These are phyloP conservation scores for Lydus trimaculatus DNA, from an alignment of 2,888 invertebrate species.

Conservation along the genomic window DNA sequence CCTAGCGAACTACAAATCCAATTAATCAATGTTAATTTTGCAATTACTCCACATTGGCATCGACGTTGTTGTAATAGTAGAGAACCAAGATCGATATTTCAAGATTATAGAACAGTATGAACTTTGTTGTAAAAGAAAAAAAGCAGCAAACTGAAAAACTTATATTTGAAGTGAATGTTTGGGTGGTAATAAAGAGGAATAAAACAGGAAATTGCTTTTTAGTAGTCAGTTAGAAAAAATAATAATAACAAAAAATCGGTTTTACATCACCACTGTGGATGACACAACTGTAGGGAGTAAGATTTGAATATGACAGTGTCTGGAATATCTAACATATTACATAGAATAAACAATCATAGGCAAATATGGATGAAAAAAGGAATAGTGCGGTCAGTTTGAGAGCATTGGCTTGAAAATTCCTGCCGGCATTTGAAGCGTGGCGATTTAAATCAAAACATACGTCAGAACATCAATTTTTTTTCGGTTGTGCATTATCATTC, in stretches of 20 bases:
- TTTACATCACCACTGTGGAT: background rate
- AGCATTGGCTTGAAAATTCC: slow-evolving; percentile 11
- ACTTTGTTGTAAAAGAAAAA: slow-evolving; percentile 6
- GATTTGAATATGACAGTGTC: background rate
- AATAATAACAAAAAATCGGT: background rate
- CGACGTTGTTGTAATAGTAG: background rate
- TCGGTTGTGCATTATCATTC: background rate
- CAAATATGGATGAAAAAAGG: background rate
- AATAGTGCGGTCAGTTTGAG: background rate
- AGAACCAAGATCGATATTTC: background rate
- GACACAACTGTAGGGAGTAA: background rate
- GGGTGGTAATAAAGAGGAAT: background rate
- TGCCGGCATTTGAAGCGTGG: slow-evolving; percentile 14
- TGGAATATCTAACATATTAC: background rate
- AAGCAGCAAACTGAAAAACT: slow-evolving; percentile 10
- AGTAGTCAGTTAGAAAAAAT: background rate
- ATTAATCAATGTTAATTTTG: slow-evolving; percentile 28
- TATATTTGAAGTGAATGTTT: background rate
- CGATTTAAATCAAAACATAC: slow-evolving; percentile 15
- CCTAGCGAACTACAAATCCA: slow-evolving; percentile 13
- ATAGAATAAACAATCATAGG: background rate
- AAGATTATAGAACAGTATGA: slow-evolving; percentile 7
- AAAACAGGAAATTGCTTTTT: background rate
- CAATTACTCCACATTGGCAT: slow-evolving; percentile 23
- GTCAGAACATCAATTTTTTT: slow-evolving; percentile 5